Percentiles rank a stretch among this genome's conserved stretches.
Evolutionary conservation across 1,140 invertebrate genomes (phyloP).

Genomic region (Maconellicoccus hirsutus): DNA sequence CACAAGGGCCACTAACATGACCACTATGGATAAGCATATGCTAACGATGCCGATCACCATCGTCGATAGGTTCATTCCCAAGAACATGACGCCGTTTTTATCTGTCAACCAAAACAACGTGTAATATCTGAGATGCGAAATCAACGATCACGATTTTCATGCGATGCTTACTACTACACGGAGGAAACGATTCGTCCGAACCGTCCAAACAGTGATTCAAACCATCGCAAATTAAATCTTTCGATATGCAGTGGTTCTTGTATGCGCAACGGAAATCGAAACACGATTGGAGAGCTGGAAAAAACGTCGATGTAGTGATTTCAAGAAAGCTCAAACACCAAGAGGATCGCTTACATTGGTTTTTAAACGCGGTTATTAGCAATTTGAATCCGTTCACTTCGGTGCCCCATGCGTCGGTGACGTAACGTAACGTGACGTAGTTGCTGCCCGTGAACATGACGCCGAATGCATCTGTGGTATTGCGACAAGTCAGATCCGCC

Average conservation of each 20-base stretch:
- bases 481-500: constrained; percentile 80
- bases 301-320: constrained; percentile 7
- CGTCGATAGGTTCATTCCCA: not conserved
- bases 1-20: not conserved
- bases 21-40: not conserved
- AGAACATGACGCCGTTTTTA: not conserved
- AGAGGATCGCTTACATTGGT: constrained; percentile 70
- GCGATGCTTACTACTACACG: not conserved
- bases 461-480: constrained; percentile 73
- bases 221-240: constrained; percentile 75
- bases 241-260: constrained; percentile 78
- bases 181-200: constrained; percentile 55
- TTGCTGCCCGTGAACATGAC: constrained; percentile 81
- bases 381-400: constrained; percentile 82
- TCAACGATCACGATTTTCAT: not conserved
- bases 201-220: constrained; percentile 87
- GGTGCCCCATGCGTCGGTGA: constrained; percentile 83
- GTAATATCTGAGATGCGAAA: too few species aligned
- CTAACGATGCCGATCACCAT: not conserved
- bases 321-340: not conserved
- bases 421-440: constrained; percentile 86
- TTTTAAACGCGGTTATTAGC: constrained; percentile 86
- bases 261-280: constrained; percentile 75
- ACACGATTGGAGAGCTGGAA: constrained; percentile 65
- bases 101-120: not conserved